A percentile compares a stretch with the other conserved stretches of the same genome.
phyloP scores from a whole-genome alignment of 2,888 invertebrate species.

The Tenthredo notha region DNA sequence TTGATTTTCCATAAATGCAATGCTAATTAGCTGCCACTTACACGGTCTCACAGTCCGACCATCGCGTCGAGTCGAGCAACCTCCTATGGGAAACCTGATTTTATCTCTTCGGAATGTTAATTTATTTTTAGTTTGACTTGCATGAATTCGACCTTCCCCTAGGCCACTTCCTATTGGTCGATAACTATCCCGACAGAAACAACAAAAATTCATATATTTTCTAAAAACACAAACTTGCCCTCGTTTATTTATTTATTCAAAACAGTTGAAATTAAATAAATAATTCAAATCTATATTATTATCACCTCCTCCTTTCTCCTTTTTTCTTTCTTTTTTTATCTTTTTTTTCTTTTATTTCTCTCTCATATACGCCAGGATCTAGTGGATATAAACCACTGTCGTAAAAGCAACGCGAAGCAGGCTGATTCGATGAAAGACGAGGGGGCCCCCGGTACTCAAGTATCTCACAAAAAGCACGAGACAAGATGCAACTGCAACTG shows the following conservation, averaged over 20 bases:
- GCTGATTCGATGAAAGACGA: slow-evolving; percentile 49
- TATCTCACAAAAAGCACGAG: slow-evolving; percentile 28
- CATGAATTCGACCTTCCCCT: slow-evolving; percentile 51
- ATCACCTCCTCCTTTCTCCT: not conserved
- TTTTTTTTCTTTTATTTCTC: not conserved
- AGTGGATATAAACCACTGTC: slow-evolving; percentile 18
- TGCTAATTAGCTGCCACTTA: slow-evolving; percentile 66
- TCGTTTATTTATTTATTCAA: not conserved
- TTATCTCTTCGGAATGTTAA: slow-evolving; percentile 45
- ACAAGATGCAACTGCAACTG: slow-evolving; percentile 26
- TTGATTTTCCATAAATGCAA: slow-evolving; percentile 71
- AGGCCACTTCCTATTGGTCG: slow-evolving; percentile 30
- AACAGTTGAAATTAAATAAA: not conserved
- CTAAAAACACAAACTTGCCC: not conserved
- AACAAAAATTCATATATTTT: not conserved
- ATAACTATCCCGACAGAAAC: not conserved
- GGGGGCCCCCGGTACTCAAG: slow-evolving; percentile 28
- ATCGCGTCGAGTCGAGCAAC: not conserved
- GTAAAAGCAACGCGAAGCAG: slow-evolving; percentile 42
- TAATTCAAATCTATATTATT: not conserved
- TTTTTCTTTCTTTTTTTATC: not conserved
- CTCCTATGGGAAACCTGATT: slow-evolving; percentile 40
- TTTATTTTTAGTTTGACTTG: slow-evolving; percentile 52
- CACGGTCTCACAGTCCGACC: not conserved
- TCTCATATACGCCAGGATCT: slow-evolving; percentile 11